Evolutionary conservation across 2,888 invertebrate genomes (phyloP).

Genomic region (Stegophylla sp.): DNA sequence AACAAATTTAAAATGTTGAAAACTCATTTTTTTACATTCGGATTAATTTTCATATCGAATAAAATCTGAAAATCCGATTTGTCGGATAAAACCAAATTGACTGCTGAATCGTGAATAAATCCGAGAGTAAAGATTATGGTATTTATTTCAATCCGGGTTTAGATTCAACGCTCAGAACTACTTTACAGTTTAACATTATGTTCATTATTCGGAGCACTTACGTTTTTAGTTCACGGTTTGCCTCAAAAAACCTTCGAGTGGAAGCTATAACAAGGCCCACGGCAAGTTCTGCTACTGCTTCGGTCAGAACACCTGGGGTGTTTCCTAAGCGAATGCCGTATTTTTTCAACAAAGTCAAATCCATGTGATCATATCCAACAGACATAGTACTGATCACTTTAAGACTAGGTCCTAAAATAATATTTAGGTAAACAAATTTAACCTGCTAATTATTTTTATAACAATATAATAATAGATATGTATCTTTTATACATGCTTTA

Average conservation of each 20-base stretch:
- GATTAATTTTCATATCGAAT: too few species aligned
- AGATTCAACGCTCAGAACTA: neutral
- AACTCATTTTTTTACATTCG: too few species aligned
- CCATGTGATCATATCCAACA: conserved; percentile 69
- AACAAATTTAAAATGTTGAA: too few species aligned
- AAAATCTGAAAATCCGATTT: too few species aligned
- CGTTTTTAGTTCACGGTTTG: conserved; percentile 64
- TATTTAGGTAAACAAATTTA: too few species aligned
- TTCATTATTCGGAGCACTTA: neutral
- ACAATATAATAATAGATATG: neutral
- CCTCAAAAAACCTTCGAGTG: conserved; percentile 82
- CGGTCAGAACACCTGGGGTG: conserved; percentile 68
- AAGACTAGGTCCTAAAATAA: conserved; percentile 62
- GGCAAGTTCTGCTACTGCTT: conserved; percentile 73
- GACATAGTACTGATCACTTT: conserved; percentile 69
- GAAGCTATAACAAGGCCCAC: conserved; percentile 82
- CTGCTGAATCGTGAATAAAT: too few species aligned
- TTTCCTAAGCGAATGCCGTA: conserved; percentile 67
- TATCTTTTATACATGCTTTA: neutral
- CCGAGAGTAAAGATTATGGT: too few species aligned
- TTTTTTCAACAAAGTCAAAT: conserved; percentile 66
- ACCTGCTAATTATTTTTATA: too few species aligned
- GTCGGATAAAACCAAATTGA: too few species aligned
- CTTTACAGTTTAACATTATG: neutral
- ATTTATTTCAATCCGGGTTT: too few species aligned